phyloP scores from a whole-genome alignment of 2,888 invertebrate genomes.

The Meteorus cinctellus region DNA sequence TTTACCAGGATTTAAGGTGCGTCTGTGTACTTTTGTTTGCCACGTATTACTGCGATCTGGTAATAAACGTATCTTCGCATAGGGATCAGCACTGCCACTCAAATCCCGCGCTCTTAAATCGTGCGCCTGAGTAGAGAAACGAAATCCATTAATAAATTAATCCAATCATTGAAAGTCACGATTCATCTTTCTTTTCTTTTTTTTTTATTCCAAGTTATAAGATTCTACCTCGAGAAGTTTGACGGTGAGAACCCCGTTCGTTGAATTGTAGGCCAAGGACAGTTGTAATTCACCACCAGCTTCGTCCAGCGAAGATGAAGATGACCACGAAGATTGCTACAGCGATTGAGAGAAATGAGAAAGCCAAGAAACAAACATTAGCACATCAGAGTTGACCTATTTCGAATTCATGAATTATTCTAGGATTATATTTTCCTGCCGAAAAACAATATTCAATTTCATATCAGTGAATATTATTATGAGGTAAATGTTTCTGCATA shows the following conservation, averaged over 20 bases:
- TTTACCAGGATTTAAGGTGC: constrained; percentile 79
- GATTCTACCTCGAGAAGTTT: constrained; percentile 77
- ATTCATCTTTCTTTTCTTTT: constrained; percentile 2
- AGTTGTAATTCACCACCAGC: constrained; percentile 79
- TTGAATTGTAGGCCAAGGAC: constrained; percentile 78
- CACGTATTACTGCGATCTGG: constrained; percentile 79
- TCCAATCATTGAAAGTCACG: not conserved
- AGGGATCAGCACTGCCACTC: constrained; percentile 80
- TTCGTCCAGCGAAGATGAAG: constrained; percentile 72
- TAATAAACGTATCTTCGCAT: constrained; percentile 79
- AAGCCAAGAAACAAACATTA: not conserved
- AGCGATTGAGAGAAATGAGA: constrained; percentile 40
- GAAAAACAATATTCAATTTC: no score
- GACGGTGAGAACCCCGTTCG: constrained; percentile 79
- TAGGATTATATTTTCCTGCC: no score
- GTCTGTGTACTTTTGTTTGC: constrained; percentile 80
- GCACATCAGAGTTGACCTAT: no score
- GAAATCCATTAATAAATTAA: not conserved
- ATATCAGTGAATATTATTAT: no score
- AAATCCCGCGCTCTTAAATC: constrained; percentile 77
- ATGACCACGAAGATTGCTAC: constrained; percentile 67
- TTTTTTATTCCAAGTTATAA: not conserved
- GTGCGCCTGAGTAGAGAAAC: constrained; percentile 72
- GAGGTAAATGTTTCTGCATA: no score
- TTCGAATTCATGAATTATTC: no score